A percentile compares a stretch with the other conserved stretches of the same genome.
Evolutionary conservation across 2,113 vertebrate genomes (phyloP).

Genomic region (Parus major): DNA sequence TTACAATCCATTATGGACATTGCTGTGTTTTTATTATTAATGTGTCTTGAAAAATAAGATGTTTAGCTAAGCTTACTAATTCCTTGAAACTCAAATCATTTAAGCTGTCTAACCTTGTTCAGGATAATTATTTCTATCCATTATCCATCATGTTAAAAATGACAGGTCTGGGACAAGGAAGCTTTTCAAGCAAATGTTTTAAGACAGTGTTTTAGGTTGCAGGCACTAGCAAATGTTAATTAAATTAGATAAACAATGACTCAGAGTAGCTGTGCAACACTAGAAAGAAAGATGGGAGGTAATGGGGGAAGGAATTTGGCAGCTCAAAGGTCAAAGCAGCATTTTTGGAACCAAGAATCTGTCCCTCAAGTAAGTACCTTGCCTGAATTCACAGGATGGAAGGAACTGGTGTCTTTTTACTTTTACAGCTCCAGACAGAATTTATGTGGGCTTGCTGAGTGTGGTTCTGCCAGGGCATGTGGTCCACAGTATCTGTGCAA

Average conservation of each 20-base stretch:
- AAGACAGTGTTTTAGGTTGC: conserved; percentile 78
- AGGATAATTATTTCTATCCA: conserved; percentile 80
- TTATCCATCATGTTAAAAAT: conserved; percentile 80
- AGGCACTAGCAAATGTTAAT: conserved; percentile 78
- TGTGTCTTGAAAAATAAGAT: conserved; percentile 73
- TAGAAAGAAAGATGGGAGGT: conserved; percentile 49
- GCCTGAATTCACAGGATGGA: background rate
- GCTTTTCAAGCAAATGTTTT: conserved; percentile 81
- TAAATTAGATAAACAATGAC: conserved; percentile 82
- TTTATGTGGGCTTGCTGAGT: background rate
- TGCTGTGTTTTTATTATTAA: conserved; percentile 39
- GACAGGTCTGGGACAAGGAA: conserved; percentile 78
- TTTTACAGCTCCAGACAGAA: background rate
- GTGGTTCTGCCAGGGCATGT: background rate
- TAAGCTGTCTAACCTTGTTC: conserved; percentile 77
- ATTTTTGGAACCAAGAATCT: conserved; percentile 42
- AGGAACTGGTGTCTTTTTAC: background rate
- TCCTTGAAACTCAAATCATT: conserved; percentile 78
- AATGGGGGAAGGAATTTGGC: conserved; percentile 48
- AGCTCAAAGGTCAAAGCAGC: conserved; percentile 59
- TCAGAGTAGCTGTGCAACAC: conserved; percentile 68
- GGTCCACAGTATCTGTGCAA: background rate
- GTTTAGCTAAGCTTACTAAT: conserved; percentile 76
- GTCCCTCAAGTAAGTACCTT: conserved; percentile 26
- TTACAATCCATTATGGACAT: conserved; percentile 7